Evolutionary conservation across 2,888 invertebrate genomes (phyloP).

Genomic region (Kuschelorhynchus macadamiae): DNA sequence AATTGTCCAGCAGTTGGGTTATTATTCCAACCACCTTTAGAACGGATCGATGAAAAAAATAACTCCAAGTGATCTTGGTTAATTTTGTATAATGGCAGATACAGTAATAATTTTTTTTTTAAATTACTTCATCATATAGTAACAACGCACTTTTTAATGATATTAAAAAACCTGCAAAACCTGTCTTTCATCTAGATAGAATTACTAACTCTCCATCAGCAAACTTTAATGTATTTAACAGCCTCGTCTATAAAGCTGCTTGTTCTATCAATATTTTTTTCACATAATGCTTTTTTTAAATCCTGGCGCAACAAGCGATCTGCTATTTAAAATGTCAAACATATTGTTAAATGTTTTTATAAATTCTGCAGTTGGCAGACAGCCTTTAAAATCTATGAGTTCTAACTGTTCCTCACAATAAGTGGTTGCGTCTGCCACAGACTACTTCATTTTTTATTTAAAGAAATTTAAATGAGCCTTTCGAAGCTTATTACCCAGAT

Average conservation of each 20-base stretch:
- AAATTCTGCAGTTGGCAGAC: constrained; percentile 19
- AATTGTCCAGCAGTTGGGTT: constrained; percentile 49
- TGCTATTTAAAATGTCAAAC: constrained; percentile 34
- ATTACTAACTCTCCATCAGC: not conserved
- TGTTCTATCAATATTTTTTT: constrained; percentile 17
- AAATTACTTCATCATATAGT: not conserved
- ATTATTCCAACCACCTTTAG: constrained; percentile 48
- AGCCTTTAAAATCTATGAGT: constrained; percentile 22
- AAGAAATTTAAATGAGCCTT: too few species aligned
- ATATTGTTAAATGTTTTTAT: constrained; percentile 25
- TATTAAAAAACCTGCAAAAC: not conserved
- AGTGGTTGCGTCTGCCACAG: too few species aligned
- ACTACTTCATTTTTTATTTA: too few species aligned
- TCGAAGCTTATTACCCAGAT: too few species aligned
- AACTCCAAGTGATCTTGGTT: constrained; percentile 32
- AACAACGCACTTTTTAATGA: constrained; percentile 5
- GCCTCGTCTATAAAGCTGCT: constrained; percentile 9
- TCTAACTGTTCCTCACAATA: constrained; percentile 13
- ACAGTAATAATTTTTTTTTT: constrained; percentile 2
- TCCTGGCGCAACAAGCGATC: constrained; percentile 5
- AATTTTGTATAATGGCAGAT: constrained; percentile 44
- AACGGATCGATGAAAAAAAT: constrained; percentile 19
- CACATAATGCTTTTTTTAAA: constrained; percentile 18
- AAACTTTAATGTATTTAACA: constrained; percentile 5
- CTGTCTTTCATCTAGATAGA: not conserved